Base-by-base conservation (phyloP, 2,888 invertebrate genomes). In the Crossocerus cetratus region DNA sequence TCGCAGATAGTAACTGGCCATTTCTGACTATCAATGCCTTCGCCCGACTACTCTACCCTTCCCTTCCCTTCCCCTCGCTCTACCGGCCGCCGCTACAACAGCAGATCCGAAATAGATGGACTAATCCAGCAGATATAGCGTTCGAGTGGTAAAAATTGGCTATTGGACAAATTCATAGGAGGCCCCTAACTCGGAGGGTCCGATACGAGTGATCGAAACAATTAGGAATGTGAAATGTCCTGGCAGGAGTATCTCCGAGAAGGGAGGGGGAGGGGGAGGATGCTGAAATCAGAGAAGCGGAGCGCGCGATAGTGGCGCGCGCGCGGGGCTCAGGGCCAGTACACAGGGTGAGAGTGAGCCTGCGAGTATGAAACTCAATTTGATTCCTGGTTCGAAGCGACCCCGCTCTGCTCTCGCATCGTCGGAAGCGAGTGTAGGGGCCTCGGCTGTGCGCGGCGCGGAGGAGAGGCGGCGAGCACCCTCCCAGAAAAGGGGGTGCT, bases 281-380 rank as follows among this genome's bases (percentile, higher is more conserved):
- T 70, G 76, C 69, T 81, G 74, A 82, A 82, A 83, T 81, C 83
- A 70, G 75, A 72, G 73, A 72, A 69, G 69, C 79, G 79, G 63
- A 77, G 81, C 81, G 69, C 76, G 76, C 71, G 68, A 49, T 74
- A 70, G 69, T 69, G 71, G 66, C 65, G 59, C 72, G n/a, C n/a
- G n/a, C n/a, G n/a, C n/a, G n/a, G n/a, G 78, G 78, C 78, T 80
- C 74, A 78, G 76, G 76, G 72, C 71, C 75, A 75, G 76, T 82
- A 77, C 68, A 78, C 79, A 75, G 80, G 76, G 84, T 80, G 86
- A 84, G 49, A 49, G 86, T 84, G 84, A 80, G 81, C 81, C 83
- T 85, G 85, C 83, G 86, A 86, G 87, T 88, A 89, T 88, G 89
- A 89, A 89, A 89, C 89, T 89, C 88, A 88, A 89, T 89, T 89